phyloP scores from a whole-genome alignment of 2,888 invertebrate species.

The Heliconius ethilla region DNA sequence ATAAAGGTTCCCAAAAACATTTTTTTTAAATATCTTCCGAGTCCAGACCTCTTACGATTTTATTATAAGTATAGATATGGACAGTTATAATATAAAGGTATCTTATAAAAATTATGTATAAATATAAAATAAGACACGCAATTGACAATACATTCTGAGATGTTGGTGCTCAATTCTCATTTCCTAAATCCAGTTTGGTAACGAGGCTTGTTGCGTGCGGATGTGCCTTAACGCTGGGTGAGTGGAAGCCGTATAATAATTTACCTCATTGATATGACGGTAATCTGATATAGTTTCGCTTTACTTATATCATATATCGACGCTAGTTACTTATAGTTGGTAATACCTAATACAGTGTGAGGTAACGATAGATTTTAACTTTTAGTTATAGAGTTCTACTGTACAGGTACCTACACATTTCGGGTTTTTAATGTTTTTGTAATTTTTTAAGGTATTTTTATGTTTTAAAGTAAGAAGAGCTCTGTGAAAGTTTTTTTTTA shows the following conservation, averaged over 20 bases:
- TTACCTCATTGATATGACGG: slow-evolving; percentile 52
- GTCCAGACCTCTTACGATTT: too few relatives aligned
- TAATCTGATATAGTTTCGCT: slow-evolving; percentile 48
- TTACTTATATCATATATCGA: not conserved
- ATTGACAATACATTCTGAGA: not conserved
- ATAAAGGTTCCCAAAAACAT: too few relatives aligned
- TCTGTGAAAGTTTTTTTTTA: not conserved
- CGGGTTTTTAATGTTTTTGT: not conserved
- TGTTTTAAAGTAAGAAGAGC: not conserved
- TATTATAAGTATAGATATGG: too few relatives aligned
- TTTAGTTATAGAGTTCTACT: not conserved
- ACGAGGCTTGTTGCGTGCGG: slow-evolving; percentile 36
- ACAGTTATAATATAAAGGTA: not conserved
- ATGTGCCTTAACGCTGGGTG: slow-evolving; percentile 41
- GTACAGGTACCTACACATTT: not conserved
- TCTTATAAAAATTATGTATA: not conserved
- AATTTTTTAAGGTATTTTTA: not conserved
- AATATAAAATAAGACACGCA: not conserved
- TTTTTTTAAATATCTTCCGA: too few relatives aligned
- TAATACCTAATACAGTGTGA: not conserved
- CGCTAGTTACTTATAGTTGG: not conserved
- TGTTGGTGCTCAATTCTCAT: not conserved
- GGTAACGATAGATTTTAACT: not conserved
- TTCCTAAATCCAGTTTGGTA: slow-evolving; percentile 31
- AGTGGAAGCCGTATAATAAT: slow-evolving; percentile 56